A percentile compares a stretch with the other conserved stretches of the same genome.
Evolutionary conservation across 2,888 invertebrate genomes (phyloP).

Genomic region (Andrena marginata): DNA sequence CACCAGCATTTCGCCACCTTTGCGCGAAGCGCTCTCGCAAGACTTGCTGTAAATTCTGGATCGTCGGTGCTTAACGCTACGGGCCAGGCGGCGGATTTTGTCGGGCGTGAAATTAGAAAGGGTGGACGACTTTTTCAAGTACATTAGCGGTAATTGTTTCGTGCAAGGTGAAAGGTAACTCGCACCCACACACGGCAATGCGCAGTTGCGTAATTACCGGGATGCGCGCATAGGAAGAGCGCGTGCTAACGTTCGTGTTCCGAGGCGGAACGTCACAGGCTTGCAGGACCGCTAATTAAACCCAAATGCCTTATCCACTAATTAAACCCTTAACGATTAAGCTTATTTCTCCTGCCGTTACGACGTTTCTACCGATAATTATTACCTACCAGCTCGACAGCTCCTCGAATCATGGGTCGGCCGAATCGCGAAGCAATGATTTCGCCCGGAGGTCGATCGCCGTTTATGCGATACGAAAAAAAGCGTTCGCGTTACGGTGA

Average conservation of each 20-base stretch:
- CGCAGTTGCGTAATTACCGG: conserved; percentile 51
- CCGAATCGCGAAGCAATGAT: conserved; percentile 51
- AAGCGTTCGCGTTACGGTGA: neutral
- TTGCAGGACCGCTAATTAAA: conserved; percentile 67
- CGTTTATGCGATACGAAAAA: conserved; percentile 12
- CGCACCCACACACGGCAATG: conserved; percentile 31
- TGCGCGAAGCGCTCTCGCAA: neutral
- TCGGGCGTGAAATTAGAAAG: neutral
- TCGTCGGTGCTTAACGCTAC: neutral
- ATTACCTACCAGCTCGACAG: conserved; percentile 56
- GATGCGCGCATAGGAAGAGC: conserved; percentile 12
- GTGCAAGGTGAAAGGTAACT: conserved; percentile 19
- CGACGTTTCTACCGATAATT: conserved; percentile 64
- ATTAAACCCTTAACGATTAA: conserved; percentile 69
- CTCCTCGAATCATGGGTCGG: conserved; percentile 53
- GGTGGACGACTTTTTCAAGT: conserved; percentile 1
- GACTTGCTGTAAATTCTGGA: neutral
- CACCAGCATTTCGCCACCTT: neutral
- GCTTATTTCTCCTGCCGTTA: conserved; percentile 52
- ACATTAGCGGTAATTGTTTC: neutral
- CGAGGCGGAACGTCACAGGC: conserved; percentile 45
- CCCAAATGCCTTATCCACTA: conserved; percentile 64
- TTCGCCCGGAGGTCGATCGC: conserved; percentile 32
- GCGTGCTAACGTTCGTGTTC: conserved; percentile 30
- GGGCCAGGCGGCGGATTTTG: neutral